Base-by-base conservation (phyloP, 2,797 vertebrate species). In the Labroides dimidiatus region DNA sequence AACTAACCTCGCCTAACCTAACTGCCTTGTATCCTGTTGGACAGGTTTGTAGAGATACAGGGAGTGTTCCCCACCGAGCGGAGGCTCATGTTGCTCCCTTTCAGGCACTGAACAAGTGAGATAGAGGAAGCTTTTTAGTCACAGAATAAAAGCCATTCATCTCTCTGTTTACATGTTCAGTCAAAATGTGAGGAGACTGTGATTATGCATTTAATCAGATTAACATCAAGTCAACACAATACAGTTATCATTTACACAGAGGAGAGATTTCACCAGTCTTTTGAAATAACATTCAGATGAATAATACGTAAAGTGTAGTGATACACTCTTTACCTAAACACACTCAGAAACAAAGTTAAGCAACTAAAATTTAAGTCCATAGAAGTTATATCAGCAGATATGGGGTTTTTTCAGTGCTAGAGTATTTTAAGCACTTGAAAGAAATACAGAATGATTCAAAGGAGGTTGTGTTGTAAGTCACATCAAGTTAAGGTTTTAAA, bases 1-100 rank as follows among this genome's bases (percentile, higher is more conserved):
- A 47, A 24, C 3, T 4, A 12, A 39, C 58, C 63, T 24, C 3
- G 13, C 12, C 37, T 39, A 39, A 39, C 37, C 19, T 54, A 19
- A 21, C 33, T 39, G 23, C 1, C 0, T 56, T 21, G 37, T 48
- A 43, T 78, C 84, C 54, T 58, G 72, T 80, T 56, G 6, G 47
- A 80, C 59, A 74, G 74, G 84, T 85, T 89, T 71, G 12, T 36
- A 37, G 17, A 65, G 52, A 27, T 17, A 16, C 30, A 33, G 30
- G 23, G 59, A 39, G 41, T n/a, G 43, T 65, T 78, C 71, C 61
- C 48, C 51, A 60, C 64, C 23, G 24, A 30, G 11, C 9, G 24
- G 55, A 8, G 69, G 64, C 71, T 87, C 83, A 82, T 51, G 53
- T 88, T 79, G 66, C 80, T 78, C 10, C 44, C 53, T 51, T 82